Conservation (phyloP, 2,888 invertebrate genomes). For the Thelaira solivaga region DNA sequence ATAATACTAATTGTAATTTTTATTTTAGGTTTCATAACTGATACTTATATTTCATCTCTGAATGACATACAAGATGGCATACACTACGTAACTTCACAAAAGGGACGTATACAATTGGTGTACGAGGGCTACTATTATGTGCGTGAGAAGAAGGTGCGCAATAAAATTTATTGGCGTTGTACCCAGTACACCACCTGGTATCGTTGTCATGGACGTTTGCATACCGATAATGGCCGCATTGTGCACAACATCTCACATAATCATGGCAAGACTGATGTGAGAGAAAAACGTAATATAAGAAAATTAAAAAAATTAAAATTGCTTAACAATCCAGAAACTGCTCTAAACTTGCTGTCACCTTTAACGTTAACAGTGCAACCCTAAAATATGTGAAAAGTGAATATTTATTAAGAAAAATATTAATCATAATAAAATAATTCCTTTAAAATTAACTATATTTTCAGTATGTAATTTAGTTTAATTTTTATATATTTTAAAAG, state of each 20-base stretch:
- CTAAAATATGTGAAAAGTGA: neutral
- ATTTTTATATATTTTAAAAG: no score
- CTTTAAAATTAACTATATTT: neutral
- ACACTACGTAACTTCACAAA: slow-evolving; percentile 72
- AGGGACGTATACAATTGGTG: slow-evolving; percentile 72
- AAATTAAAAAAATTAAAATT: slow-evolving; percentile 47
- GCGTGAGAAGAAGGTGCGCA: slow-evolving; percentile 72
- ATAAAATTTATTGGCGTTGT: slow-evolving; percentile 77
- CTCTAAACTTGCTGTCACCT: neutral
- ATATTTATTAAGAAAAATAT: neutral
- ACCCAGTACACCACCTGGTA: slow-evolving; percentile 74
- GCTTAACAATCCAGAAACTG: slow-evolving; percentile 1
- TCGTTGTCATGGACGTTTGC: slow-evolving; percentile 74
- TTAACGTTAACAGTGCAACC: slow-evolving; percentile 6
- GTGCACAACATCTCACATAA: slow-evolving; percentile 72
- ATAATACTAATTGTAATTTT: neutral
- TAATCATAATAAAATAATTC: neutral
- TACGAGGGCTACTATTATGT: slow-evolving; percentile 73
- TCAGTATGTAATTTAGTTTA: neutral
- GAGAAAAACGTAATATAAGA: slow-evolving; percentile 57
- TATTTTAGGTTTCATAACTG: slow-evolving; percentile 35
- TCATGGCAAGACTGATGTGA: slow-evolving; percentile 66
- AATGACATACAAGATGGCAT: slow-evolving; percentile 37
- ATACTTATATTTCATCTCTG: neutral
- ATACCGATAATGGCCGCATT: slow-evolving; percentile 70